phyloP scores from a whole-genome alignment of 2,797 vertebrate genomes.

The Macroramphosus scolopax region DNA sequence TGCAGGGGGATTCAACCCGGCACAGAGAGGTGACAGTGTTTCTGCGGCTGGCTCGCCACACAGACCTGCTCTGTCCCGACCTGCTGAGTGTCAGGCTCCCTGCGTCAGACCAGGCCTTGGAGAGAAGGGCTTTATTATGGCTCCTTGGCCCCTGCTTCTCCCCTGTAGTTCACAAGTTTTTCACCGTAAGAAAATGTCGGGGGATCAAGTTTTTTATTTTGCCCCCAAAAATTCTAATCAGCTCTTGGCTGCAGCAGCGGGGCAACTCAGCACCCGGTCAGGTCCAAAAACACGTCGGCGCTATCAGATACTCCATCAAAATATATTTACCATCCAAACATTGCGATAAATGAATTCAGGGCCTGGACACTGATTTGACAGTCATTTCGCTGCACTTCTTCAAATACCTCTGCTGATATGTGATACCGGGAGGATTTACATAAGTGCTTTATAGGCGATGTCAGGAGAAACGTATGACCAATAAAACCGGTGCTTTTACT shows the following conservation, averaged over 20 bases:
- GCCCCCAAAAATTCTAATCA: conserved; percentile 57
- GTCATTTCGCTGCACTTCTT: conserved; percentile 38
- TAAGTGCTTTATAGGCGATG: conserved; percentile 48
- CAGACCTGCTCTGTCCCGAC: conserved; percentile 71
- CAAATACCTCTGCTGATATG: conserved; percentile 57
- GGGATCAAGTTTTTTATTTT: conserved; percentile 56
- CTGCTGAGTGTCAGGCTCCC: conserved; percentile 51
- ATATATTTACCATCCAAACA: conserved; percentile 63
- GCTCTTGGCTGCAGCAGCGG: conserved; percentile 49
- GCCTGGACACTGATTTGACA: conserved; percentile 44
- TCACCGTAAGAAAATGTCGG: conserved; percentile 61
- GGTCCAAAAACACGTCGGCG: conserved; percentile 58
- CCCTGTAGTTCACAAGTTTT: conserved; percentile 70
- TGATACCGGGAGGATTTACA: conserved; percentile 58
- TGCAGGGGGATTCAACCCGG: conserved; percentile 57
- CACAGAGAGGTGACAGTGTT: conserved; percentile 70
- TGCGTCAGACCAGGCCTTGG: conserved; percentile 75
- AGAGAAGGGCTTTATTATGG: conserved; percentile 77
- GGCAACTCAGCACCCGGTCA: conserved; percentile 53
- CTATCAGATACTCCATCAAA: conserved; percentile 65
- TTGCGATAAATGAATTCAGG: conserved; percentile 51
- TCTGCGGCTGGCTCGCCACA: conserved; percentile 71
- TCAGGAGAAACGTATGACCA: conserved; percentile 45
- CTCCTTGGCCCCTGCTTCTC: conserved; percentile 60
- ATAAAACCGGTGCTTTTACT: conserved; percentile 43